Evolutionary conservation across 2,113 vertebrate species (phyloP).

Genomic region (Brachionichthys hirsutus): DNA sequence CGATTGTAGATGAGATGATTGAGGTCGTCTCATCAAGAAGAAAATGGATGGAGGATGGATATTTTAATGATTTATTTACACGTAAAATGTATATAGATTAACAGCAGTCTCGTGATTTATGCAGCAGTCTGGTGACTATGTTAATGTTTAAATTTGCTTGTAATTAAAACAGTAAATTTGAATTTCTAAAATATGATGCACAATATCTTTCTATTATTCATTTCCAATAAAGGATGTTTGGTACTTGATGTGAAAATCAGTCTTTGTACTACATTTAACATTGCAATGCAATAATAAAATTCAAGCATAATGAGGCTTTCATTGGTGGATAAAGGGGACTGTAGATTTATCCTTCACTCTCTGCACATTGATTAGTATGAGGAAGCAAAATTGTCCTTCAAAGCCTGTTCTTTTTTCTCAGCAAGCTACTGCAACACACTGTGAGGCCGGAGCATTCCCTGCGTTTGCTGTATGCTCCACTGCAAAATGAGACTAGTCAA

Average conservation of each 20-base stretch:
- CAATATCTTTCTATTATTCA: not conserved
- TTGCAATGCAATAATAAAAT: constrained; percentile 25
- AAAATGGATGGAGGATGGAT: no score
- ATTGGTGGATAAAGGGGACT: constrained; percentile 58
- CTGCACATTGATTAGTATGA: constrained; percentile 54
- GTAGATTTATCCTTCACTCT: constrained; percentile 59
- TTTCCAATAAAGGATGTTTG: constrained; percentile 17
- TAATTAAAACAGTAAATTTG: not conserved
- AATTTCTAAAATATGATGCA: not conserved
- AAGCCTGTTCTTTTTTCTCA: constrained; percentile 68
- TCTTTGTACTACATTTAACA: constrained; percentile 33
- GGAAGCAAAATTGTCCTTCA: constrained; percentile 69
- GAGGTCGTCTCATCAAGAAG: no score
- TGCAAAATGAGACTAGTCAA: constrained; percentile 83
- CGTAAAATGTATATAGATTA: no score
- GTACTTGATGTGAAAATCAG: constrained; percentile 28
- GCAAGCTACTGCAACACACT: constrained; percentile 69
- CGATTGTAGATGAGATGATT: no score
- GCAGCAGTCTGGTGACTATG: no score
- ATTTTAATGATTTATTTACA: no score
- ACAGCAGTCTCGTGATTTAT: no score
- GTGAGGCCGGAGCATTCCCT: constrained; percentile 61
- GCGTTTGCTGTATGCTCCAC: constrained; percentile 78
- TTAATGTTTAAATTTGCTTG: no score
- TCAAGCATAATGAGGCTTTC: constrained; percentile 21